A percentile compares a stretch with the other conserved stretches of the same genome.
Conservation (phyloP, 2,113 vertebrate species). For the Candoia aspera region DNA sequence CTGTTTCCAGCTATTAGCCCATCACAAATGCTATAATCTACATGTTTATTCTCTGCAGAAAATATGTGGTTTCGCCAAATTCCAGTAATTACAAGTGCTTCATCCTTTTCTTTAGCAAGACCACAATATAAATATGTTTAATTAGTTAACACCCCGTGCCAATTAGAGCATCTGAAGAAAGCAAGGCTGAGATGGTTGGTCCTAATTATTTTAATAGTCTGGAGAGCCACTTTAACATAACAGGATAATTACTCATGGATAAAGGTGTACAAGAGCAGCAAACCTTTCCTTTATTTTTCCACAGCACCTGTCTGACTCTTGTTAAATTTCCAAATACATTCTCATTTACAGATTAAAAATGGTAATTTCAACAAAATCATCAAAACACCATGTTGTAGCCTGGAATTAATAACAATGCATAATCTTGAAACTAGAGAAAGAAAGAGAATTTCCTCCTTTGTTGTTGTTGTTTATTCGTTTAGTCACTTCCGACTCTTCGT, state of each 20-base stretch:
- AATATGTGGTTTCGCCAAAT: constrained; percentile 62
- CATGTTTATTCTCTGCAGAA: constrained; percentile 55
- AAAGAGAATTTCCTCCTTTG: constrained; percentile 46
- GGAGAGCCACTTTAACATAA: constrained; percentile 70
- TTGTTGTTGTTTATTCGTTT: no score
- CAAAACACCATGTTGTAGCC: constrained; percentile 59
- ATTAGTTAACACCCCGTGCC: constrained; percentile 74
- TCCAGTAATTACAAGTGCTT: constrained; percentile 59
- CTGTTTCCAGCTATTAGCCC: constrained; percentile 47
- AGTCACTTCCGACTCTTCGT: no score
- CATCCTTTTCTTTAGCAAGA: constrained; percentile 61
- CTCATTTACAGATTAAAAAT: constrained; percentile 70
- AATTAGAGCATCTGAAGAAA: constrained; percentile 70
- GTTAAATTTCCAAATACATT: constrained; percentile 64
- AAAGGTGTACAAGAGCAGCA: constrained; percentile 59
- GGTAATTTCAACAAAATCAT: constrained; percentile 66
- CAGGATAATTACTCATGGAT: constrained; percentile 70
- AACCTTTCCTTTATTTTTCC: constrained; percentile 63
- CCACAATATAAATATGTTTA: constrained; percentile 67
- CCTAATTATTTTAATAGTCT: constrained; percentile 77
- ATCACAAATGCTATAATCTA: constrained; percentile 33
- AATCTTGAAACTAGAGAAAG: constrained; percentile 55
- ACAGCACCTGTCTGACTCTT: constrained; percentile 43
- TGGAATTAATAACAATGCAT: constrained; percentile 53
- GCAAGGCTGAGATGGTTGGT: constrained; percentile 67